Evolutionary conservation across 2,888 invertebrate species (phyloP), one percentile per base, ranked within the genome.

Genomic region (Oxyteleia sp.): DNA sequence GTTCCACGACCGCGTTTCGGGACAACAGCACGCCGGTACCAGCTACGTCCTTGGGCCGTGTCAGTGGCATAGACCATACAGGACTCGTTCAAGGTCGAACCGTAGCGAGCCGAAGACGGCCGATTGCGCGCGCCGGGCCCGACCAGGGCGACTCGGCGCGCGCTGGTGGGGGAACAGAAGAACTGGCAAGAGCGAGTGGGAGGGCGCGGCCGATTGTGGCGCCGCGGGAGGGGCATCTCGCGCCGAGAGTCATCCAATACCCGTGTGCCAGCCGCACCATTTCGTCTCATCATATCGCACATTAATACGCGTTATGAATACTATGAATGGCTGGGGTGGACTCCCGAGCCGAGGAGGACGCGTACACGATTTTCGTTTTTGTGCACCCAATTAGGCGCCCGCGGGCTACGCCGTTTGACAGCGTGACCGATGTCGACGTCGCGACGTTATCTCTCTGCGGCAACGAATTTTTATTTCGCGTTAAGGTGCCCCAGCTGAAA

Each of bases 11-110:
- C 92, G 93, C 91, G 90, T 93, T 93, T 93, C 91, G 93, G 93
- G 91, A 91, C 90, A 92, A 91, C 90, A 90, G 90, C 89, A 88
- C 88, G 89, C 86, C 89, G 89, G 87, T 87, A 88, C 90, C 88
- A 87, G 88, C 87, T 85, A 89, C 92, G 93, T 92, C 93, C 93
- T 93, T 93, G 93, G 92, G 92, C 92, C 93, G 93, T 93, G 93
- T 93, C 93, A 93, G 93, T 93, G 93, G 93, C 93, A 93, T 93
- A 93, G 92, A 92, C 91, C 91, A 93, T 93, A 92, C 92, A 93
- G 93, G 92, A 93, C 91, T 89, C 89, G 92, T 92, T 93, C 93
- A 93, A 93, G 93, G 93, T 93, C 93, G 93, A 90, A 87, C 87
- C 90, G 86, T 89, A 82, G 79, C 59, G 85, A 59, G 71, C 83